Evolutionary conservation across 2,888 invertebrate genomes (phyloP).

Genomic region (Xestoiulus laeticollis): DNA sequence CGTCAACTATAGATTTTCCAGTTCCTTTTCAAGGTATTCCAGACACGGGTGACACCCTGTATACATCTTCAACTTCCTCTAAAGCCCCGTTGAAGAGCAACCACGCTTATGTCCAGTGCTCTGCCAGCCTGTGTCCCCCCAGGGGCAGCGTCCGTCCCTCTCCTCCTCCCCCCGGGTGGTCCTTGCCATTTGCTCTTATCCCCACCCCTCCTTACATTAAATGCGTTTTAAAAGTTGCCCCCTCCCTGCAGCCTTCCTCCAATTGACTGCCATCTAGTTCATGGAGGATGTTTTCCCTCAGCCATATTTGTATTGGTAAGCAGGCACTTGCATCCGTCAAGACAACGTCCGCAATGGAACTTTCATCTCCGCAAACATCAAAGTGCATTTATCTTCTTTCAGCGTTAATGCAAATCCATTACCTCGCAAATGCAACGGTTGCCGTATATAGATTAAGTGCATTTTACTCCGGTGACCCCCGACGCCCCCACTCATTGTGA

Average conservation of each 20-base stretch:
- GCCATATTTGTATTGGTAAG: constrained; percentile 34
- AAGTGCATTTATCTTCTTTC: constrained; percentile 52
- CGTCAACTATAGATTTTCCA: background rate
- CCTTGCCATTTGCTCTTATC: constrained; percentile 8
- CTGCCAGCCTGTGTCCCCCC: constrained; percentile 17
- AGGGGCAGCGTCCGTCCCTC: background rate
- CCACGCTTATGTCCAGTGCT: background rate
- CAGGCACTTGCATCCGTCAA: constrained; percentile 40
- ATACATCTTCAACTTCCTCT: background rate
- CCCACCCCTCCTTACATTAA: constrained; percentile 30
- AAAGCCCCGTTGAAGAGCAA: background rate
- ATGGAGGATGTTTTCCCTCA: constrained; percentile 28
- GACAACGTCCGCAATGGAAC: constrained; percentile 44
- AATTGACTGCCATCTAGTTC: constrained; percentile 20
- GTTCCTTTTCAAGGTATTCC: background rate
- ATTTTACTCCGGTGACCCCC: constrained; percentile 48
- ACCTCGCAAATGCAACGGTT: constrained; percentile 51
- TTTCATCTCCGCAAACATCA: constrained; percentile 52
- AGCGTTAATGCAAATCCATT: constrained; percentile 53
- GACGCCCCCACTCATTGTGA: constrained; percentile 16
- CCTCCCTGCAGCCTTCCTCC: background rate
- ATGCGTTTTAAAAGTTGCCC: constrained; percentile 11
- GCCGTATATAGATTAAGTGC: constrained; percentile 51
- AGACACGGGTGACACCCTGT: background rate
- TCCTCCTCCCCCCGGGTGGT: background rate